Base-by-base conservation (phyloP, 2,113 vertebrate species). In the Silurus meridionalis region DNA sequence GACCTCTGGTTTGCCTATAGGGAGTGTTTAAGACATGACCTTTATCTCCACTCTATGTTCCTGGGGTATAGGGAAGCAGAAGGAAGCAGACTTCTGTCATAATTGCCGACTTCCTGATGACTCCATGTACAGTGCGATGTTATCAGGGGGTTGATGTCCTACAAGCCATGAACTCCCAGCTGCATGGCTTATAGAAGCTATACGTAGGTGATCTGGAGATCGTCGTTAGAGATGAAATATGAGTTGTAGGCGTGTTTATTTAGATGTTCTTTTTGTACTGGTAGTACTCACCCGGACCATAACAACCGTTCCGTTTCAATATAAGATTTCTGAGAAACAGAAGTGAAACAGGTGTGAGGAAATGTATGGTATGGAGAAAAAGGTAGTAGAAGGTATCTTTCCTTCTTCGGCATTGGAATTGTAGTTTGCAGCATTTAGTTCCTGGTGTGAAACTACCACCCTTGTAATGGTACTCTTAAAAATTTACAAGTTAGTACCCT, bases 21-120 rank as follows among this genome's bases (percentile, higher is more conserved):
- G 83, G 84, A 85, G 75, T 50, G 77, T 80, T 81, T 72, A 71
- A 82, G 37, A 15, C 64, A 81, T 52, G 66, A 81, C 53, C 37
- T 72, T 86, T 52, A 9, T 72, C 72, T 72, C 66, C 78, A 50
- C 64, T 80, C 25, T 25, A 69, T 8, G 55, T 71, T 81, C 46
- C 46, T 69, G 63, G 67, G 78, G 21, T 81, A 81, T 60, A 52
- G 55, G 48, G 61, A 63, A 71, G 19, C 85, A 81, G 78, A 74
- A 46, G 57, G 23, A 82, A 82, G 53, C 55, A 60, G 79, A 11
- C 66, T 48, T 28, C 25, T 25, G 63, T 58, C 64, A 0, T 80
- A n/a, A 69, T 60, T 46, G 77, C 23, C 10, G 11, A 52, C 21
- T 80, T 81, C 66, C 74, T 25, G 74, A 66, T 37, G 4, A 50